Base-by-base conservation (phyloP, 2,888 invertebrate genomes). In the Morinoia aosen region DNA sequence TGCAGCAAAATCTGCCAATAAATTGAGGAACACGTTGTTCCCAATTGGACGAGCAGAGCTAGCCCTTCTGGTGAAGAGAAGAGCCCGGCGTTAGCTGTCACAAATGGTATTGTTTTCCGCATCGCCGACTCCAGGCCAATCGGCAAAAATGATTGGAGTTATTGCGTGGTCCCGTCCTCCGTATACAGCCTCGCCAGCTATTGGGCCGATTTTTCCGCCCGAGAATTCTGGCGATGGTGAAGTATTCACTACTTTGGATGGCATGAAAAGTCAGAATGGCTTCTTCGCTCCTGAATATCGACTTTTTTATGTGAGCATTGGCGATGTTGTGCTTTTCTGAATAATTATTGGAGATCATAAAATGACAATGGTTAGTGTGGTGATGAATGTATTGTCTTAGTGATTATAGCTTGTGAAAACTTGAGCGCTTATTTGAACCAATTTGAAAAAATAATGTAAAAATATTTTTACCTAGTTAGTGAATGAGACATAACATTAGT, bases 101-200 rank as follows among this genome's bases (percentile, higher is more conserved):
- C 76, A 76, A 76, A 76, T 76, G 76, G 76, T 76, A 33, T 76
- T 76, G 33, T 76, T 76, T 76, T 76, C 76, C 76, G 33, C 25
- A 16, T 76, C 76, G 76, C 19, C 76, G 76, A 76, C 76, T 76
- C 76, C 76, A 61, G 76, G 76, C 76, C 76, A 76, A 76, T 76
- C 76, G 76, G 76, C 76, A 76, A 76, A 76, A 76, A 76, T 76
- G 76, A 76, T 76, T 33, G 76, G 61, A 61, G 61, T 61, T 61
- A 61, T 12, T 19, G 61, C 61, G 61, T 61, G 61, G 61, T 8
- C 61, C 16, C 61, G 12, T 61, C 76, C 33, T 25, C 76, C 76
- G 1, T 16, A 25, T 33, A 76, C 25, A 10, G 76, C 33, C 25
- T 33, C 33, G 0, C 25, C 25, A 33, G 76, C 16, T 25, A 25